Conservation (phyloP, 2,888 invertebrate species). For the Drosophila lutescens region DNA sequence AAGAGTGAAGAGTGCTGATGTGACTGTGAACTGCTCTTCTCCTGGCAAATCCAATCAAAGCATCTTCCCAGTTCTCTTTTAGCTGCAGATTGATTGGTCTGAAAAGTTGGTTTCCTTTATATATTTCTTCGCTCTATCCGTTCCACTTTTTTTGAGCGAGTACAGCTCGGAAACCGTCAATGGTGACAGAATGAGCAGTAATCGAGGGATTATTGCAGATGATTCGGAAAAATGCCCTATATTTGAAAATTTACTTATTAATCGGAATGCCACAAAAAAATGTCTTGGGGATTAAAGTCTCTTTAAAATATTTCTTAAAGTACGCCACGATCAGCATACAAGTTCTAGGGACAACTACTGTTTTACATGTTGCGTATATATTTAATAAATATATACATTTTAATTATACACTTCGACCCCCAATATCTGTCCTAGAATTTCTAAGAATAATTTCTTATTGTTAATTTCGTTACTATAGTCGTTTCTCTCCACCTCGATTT, state of each 20-base stretch:
- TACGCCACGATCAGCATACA: too few relatives aligned
- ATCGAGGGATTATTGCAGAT: background rate
- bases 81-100: slow-evolving; percentile 25
- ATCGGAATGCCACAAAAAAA: too few relatives aligned
- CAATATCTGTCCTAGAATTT: too few relatives aligned
- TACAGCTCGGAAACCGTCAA: too few relatives aligned
- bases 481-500: background rate
- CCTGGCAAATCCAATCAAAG: slow-evolving; percentile 39
- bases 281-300: too few relatives aligned
- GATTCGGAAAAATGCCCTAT: background rate
- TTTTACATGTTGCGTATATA: too few relatives aligned
- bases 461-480: background rate
- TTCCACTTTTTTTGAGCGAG: background rate
- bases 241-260: background rate
- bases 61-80: slow-evolving; percentile 13
- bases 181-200: background rate
- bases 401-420: too few relatives aligned
- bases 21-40: slow-evolving; percentile 26
- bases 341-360: too few relatives aligned
- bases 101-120: slow-evolving; percentile 3
- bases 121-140: slow-evolving; percentile 1
- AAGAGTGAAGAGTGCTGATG: slow-evolving; percentile 37
- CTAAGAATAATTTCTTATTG: too few relatives aligned
- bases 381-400: too few relatives aligned
- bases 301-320: too few relatives aligned